Conservation (phyloP, 2,797 vertebrate genomes). For the Catamblyrhynchus diadema region DNA sequence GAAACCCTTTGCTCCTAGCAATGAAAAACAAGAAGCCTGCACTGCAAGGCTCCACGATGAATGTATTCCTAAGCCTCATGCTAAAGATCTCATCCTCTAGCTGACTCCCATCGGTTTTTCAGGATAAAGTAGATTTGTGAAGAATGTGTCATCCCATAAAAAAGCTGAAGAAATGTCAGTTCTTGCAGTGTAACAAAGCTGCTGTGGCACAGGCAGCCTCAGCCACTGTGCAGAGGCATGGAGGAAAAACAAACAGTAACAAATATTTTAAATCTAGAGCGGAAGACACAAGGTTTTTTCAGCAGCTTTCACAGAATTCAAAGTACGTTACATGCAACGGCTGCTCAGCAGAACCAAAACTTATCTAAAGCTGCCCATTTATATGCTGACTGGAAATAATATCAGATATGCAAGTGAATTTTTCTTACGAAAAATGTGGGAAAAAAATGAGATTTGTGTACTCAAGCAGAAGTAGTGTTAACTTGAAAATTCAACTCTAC, state of each 20-base stretch:
- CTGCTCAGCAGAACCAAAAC: neutral
- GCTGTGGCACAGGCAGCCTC: neutral
- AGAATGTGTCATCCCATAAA: neutral
- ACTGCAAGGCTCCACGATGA: neutral
- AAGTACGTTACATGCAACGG: neutral
- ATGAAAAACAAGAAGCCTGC: neutral
- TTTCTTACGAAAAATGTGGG: rapidly evolving
- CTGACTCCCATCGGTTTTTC: neutral
- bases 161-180: neutral
- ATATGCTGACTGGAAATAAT: neutral
- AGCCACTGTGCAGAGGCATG: neutral
- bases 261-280: rapidly evolving
- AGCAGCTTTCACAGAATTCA: neutral
- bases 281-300: neutral
- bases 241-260: rapidly evolving
- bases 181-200: neutral
- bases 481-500: neutral
- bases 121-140: neutral
- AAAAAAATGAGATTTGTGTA: neutral
- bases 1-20: neutral
- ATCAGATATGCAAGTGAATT: neutral
- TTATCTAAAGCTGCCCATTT: neutral
- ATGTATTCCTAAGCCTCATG: neutral
- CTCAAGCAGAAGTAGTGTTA: rapidly evolving
- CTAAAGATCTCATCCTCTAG: neutral